Evolutionary conservation across 2,113 vertebrate genomes (phyloP).

Genomic region (Thinocorus orbignyianus): DNA sequence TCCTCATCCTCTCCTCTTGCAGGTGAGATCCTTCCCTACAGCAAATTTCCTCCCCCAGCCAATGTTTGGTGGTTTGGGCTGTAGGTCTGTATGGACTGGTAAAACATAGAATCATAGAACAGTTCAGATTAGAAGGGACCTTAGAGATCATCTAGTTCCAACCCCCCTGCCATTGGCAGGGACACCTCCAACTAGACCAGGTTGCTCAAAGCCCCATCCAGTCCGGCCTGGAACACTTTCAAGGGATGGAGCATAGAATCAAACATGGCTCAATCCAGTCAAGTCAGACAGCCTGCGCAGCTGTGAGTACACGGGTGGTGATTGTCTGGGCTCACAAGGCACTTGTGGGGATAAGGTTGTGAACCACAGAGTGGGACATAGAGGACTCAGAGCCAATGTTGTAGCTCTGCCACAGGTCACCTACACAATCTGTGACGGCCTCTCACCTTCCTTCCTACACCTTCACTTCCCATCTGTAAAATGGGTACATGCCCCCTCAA

Average conservation of each 20-base stretch:
- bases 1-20: not conserved
- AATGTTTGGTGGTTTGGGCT: not conserved
- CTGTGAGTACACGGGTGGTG: not conserved
- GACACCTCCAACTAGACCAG: no score
- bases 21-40: not conserved
- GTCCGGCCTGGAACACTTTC: no score
- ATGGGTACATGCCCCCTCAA: accelerated
- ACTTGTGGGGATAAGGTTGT: not conserved
- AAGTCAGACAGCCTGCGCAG: not conserved
- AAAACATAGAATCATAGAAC: not conserved
- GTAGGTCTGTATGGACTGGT: not conserved
- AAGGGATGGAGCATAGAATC: no score
- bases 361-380: not conserved
- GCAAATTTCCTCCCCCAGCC: not conserved
- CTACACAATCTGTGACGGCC: not conserved
- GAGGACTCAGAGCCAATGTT: not conserved
- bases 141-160: no score
- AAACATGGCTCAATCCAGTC: not conserved
- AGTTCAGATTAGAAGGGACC: no score
- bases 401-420: not conserved
- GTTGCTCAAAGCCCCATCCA: no score
- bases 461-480: not conserved
- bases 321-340: not conserved
- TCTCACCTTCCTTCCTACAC: not conserved
- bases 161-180: no score